These are phyloP conservation scores for Crossocerus cetratus DNA, from an alignment of 2,888 invertebrate genomes.

Conservation along the genomic window DNA sequence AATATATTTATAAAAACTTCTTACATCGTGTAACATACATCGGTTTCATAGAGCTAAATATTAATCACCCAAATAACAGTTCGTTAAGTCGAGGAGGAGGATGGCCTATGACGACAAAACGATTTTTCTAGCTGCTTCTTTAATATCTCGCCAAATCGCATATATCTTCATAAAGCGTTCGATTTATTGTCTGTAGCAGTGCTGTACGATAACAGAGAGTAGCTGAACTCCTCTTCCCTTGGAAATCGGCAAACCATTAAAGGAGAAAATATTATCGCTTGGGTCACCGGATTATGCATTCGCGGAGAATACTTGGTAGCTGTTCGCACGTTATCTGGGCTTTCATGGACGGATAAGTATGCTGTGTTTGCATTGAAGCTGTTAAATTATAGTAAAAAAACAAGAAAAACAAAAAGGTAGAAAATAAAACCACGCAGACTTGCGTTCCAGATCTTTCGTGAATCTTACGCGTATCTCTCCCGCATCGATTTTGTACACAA, in stretches of 20 bases:
- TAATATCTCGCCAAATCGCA: neutral
- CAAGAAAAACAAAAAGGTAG: neutral
- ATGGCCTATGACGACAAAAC: constrained; percentile 5
- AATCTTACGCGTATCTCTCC: constrained; percentile 13
- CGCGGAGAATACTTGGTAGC: too few species aligned
- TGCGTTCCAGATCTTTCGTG: constrained; percentile 1
- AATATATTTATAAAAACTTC: constrained; percentile 34
- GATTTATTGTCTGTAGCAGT: constrained; percentile 28
- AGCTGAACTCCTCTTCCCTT: neutral
- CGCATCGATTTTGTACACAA: neutral
- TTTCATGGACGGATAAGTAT: constrained; percentile 66
- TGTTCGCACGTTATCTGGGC: constrained; percentile 36
- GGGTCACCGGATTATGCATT: too few species aligned
- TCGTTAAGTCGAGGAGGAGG: constrained; percentile 11
- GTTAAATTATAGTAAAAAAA: constrained; percentile 4
- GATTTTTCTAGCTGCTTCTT: constrained; percentile 10
- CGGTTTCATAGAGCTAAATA: constrained; percentile 7
- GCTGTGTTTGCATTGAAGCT: constrained; percentile 42
- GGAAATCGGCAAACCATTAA: too few species aligned
- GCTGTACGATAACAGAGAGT: constrained; percentile 14
- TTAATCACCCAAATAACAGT: constrained; percentile 32
- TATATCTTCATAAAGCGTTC: constrained; percentile 7
- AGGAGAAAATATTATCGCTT: too few species aligned
- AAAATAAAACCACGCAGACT: constrained; percentile 20
- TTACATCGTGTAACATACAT: constrained; percentile 28